Base-by-base conservation (phyloP, 1,140 invertebrate species). In the Orussus abietinus region DNA sequence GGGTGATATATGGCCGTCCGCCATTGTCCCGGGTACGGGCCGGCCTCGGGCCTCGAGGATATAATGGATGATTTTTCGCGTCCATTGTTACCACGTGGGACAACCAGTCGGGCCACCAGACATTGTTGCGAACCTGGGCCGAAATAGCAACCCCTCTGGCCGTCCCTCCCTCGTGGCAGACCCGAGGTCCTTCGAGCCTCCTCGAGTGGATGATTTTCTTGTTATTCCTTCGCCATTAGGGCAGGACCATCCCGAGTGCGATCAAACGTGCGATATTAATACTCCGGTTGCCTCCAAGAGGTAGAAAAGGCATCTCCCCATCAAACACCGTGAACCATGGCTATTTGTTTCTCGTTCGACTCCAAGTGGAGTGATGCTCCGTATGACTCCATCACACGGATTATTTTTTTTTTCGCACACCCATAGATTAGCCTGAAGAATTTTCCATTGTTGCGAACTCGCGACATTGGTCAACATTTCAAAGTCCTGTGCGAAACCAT, bases 31-130 rank as follows among this genome's bases (percentile, higher is more conserved):
- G 39, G 39, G 46, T 51, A 38, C 51, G 49, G 49, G 51, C 45
- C 52, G 38, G 37, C 42, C 34, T 19, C 39, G 29, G 17, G 48
- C 51, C 55, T 47, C 42, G 41, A 46, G 64, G 47, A 72, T 73
- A n/a, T n/a, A 72, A 73, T 69, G 52, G 69, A 70, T 71, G 68
- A 70, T 70, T 73, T 72, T 72, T 69, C 62, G 64, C 62, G 53
- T 64, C 59, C 47, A 73, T 72, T 73, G 68, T 72, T 29, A 18
- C 10, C 51, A 15, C 25, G 30, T 40, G 38, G 54, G 62, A 55
- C 57, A 53, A 57, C 53, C 53, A 54, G 55, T 46, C 39, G 17
- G 5, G 17, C 48, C 47, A 49, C 39, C 48, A 56, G 49, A 69
- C 66, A 69, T 66, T 66, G 66, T 65, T 67, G 55, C 47, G 28